These are phyloP conservation scores for Erebia palarica DNA, from an alignment of 2,888 invertebrate species.

Conservation along the genomic window DNA sequence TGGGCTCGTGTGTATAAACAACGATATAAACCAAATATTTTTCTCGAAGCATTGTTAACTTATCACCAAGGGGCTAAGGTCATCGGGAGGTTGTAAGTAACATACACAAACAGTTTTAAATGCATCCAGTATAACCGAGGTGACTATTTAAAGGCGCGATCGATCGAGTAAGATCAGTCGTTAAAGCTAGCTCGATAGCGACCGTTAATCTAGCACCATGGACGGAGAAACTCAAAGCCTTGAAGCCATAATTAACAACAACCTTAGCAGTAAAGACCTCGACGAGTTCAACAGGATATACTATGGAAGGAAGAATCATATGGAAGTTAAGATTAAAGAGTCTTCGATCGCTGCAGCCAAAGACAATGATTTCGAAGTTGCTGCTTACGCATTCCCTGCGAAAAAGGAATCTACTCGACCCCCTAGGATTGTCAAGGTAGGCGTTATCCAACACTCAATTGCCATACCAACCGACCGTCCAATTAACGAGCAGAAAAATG, in stretches of 20 bases:
- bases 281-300: constrained; percentile 76
- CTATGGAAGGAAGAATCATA: constrained; percentile 67
- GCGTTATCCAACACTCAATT: constrained; percentile 94
- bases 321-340: constrained; percentile 68
- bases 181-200: constrained; percentile 42
- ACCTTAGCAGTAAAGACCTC: constrained; percentile 68
- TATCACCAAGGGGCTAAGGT: constrained; percentile 71
- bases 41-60: constrained; percentile 55
- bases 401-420: constrained; percentile 81
- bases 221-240: constrained; percentile 74
- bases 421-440: constrained; percentile 91
- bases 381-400: constrained; percentile 74
- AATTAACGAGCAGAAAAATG: constrained; percentile 89
- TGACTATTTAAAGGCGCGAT: constrained; percentile 61
- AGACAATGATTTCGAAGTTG: constrained; percentile 79
- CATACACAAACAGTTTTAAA: constrained; percentile 49
- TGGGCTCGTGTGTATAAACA: constrained; percentile 15
- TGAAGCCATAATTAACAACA: constrained; percentile 70
- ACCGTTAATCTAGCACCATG: constrained; percentile 48
- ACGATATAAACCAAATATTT: constrained; percentile 56
- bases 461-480: constrained; percentile 90
- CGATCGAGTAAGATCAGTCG: constrained; percentile 51
- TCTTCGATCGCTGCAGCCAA: constrained; percentile 80
- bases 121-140: constrained; percentile 51
- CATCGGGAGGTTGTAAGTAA: constrained; percentile 55